Percentiles rank a stretch among this genome's conserved stretches.
phyloP scores from a whole-genome alignment of 2,113 vertebrate genomes.

The Cynopterus brachyotis region DNA sequence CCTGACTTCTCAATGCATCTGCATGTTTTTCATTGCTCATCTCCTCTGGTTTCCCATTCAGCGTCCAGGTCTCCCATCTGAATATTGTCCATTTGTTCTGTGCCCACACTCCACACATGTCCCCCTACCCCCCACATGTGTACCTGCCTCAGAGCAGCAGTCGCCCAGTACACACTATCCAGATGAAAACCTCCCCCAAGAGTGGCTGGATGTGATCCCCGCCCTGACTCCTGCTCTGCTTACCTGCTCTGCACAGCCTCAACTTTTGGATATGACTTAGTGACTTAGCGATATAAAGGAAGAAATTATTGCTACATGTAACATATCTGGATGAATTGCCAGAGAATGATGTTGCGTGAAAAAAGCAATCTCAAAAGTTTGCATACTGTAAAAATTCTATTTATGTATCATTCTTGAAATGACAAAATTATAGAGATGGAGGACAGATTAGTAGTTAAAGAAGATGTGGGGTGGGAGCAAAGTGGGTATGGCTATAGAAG shows the following conservation, averaged over 20 bases:
- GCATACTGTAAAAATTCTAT: too few species aligned
- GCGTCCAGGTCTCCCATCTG: not conserved
- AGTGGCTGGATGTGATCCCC: not conserved
- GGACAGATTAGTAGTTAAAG: not conserved
- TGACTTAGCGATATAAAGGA: not conserved
- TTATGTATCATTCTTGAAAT: not conserved
- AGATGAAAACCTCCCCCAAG: not conserved
- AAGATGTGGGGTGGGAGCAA: not conserved
- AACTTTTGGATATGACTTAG: not conserved
- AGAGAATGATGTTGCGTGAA: not conserved
- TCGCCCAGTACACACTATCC: not conserved
- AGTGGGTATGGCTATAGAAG: not conserved
- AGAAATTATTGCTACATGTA: not conserved
- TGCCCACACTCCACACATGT: too few species aligned
- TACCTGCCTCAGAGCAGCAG: not conserved
- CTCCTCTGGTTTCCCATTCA: not conserved
- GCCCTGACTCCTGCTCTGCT: not conserved
- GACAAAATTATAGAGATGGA: not conserved
- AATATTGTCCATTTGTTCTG: not conserved
- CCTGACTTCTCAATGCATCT: not conserved
- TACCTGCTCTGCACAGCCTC: not conserved
- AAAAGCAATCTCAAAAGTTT: not conserved
- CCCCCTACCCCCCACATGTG: not conserved
- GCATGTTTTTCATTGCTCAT: not conserved
- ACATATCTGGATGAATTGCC: not conserved